phyloP scores from a whole-genome alignment of 2,797 vertebrate species.

The Potorous gilbertii region DNA sequence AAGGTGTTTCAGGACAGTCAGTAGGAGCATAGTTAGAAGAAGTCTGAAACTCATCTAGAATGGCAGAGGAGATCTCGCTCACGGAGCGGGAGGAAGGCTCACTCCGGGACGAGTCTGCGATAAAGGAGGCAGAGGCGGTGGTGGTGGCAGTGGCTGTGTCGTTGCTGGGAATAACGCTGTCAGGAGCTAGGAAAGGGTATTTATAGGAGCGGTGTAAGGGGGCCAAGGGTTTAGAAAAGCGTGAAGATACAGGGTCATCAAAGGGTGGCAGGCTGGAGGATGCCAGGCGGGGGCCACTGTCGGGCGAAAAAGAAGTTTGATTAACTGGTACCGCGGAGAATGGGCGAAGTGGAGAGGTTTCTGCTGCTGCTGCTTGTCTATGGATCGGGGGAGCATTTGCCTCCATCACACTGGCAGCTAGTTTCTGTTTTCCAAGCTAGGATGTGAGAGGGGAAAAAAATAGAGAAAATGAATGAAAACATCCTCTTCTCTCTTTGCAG shows the following conservation, averaged over 20 bases:
- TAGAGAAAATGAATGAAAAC: constrained; percentile 82
- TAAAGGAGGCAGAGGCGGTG: constrained; percentile 84
- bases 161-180: constrained; percentile 57
- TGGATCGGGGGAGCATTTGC: constrained; percentile 85
- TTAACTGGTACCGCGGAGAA: constrained; percentile 81
- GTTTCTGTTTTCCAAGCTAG: constrained; percentile 86
- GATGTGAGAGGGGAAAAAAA: constrained; percentile 85
- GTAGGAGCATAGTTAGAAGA: constrained; percentile 89
- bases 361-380: constrained; percentile 81
- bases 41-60: constrained; percentile 92
- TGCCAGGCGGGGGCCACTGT: constrained; percentile 86
- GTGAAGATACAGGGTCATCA: constrained; percentile 81
- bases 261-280: constrained; percentile 85
- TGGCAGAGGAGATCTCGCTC: constrained; percentile 86
- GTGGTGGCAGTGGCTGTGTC: constrained; percentile 1
- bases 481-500: constrained; percentile 77
- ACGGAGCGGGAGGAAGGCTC: constrained; percentile 87
- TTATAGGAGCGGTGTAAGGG: constrained; percentile 65
- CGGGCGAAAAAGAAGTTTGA: constrained; percentile 84
- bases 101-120: constrained; percentile 90
- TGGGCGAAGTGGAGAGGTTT: constrained; percentile 80
- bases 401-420: constrained; percentile 84
- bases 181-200: constrained; percentile 78
- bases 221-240: constrained; percentile 82
- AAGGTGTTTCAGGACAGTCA: constrained; percentile 90